Evolutionary conservation across 2,113 vertebrate genomes (phyloP).

Genomic region (Penelope pileata): DNA sequence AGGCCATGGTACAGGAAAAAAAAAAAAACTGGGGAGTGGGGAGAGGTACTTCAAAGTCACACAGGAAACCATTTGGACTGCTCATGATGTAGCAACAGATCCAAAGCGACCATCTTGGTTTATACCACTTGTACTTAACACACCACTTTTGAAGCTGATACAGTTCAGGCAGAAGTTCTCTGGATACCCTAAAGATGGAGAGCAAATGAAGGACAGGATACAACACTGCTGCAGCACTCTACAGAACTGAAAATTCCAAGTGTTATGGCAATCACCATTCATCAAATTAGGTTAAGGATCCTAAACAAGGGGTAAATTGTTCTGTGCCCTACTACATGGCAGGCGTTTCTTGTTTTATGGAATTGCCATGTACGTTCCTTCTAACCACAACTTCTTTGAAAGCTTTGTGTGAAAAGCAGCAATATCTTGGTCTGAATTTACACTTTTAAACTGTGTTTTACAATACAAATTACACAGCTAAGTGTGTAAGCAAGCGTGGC

Average conservation of each 20-base stretch:
- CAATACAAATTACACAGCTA: neutral
- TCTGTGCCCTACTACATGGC: neutral
- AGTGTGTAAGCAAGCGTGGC: fast-evolving
- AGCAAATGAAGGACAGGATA: neutral
- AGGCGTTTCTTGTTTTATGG: neutral
- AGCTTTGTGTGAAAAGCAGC: neutral
- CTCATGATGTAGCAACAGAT: neutral
- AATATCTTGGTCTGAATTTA: neutral
- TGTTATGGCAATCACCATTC: neutral
- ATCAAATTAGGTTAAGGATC: neutral
- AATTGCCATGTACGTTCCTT: neutral
- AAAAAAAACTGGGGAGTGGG: neutral
- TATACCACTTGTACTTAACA: neutral
- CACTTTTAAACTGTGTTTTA: neutral
- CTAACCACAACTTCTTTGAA: neutral
- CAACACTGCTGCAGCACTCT: neutral
- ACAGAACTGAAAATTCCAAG: neutral
- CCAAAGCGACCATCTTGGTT: neutral
- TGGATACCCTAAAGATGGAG: fast-evolving
- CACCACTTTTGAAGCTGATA: neutral
- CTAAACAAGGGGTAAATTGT: neutral
- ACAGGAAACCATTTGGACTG: neutral
- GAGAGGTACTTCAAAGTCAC: neutral
- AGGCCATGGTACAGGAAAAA: neutral
- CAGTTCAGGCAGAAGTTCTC: neutral